These are phyloP conservation scores for Odontothrips loti DNA, from an alignment of 2,888 invertebrate species.

Conservation along the genomic window DNA sequence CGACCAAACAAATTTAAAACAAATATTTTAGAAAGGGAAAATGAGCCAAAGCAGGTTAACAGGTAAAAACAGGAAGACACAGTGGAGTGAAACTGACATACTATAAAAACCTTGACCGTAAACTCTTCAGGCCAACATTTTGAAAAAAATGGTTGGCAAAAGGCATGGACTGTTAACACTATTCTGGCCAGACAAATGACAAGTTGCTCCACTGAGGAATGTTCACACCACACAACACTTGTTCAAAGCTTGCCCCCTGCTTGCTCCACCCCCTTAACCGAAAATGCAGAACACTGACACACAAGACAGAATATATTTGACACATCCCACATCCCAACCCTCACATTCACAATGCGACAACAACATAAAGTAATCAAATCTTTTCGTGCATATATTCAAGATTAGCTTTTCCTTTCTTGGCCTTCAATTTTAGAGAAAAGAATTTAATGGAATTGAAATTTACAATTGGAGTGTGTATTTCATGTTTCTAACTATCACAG, in stretches of 20 bases:
- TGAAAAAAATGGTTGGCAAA: background rate
- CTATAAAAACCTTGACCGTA: background rate
- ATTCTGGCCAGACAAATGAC: background rate
- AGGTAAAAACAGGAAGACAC: background rate
- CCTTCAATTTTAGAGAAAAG: background rate
- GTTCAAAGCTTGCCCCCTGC: background rate
- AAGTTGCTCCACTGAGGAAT: background rate
- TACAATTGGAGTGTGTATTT: no score
- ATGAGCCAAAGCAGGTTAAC: background rate
- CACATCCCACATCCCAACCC: slow-evolving; percentile 1
- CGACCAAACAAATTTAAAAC: background rate
- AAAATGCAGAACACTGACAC: background rate
- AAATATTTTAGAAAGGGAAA: background rate
- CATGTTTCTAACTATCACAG: no score
- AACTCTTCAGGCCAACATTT: background rate
- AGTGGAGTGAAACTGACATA: background rate
- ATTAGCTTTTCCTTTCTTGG: no score
- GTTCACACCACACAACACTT: slow-evolving; percentile 2
- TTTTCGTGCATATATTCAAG: no score
- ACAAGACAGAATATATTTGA: background rate
- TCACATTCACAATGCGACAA: background rate
- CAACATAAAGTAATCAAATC: background rate
- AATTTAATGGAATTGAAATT: background rate
- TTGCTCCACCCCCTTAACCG: background rate
- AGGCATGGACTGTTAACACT: background rate